Base-by-base conservation (phyloP, 2,888 invertebrate genomes). In the Shargacucullia verbasci region DNA sequence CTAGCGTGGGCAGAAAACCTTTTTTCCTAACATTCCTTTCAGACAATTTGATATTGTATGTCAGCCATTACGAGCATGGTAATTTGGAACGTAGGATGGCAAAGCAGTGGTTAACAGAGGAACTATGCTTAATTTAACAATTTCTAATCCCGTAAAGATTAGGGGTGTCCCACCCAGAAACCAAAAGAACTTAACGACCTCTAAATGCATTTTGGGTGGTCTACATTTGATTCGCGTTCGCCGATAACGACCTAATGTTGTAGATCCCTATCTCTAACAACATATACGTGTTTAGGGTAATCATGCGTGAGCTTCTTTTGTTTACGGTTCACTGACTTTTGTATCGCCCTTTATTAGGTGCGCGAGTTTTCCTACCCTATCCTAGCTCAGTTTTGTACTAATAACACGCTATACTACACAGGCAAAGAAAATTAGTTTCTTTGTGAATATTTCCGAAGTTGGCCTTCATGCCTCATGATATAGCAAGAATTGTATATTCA, bases 241-340 rank as follows among this genome's bases (percentile, higher is more conserved):
- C 20, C 47, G 43, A 49, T 14, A 50, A 70, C 59, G 64, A 57
- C 55, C 67, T 54, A 54, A 63, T 52, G 50, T 52, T 48, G 41
- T 46, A 33, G 47, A 31, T 13, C 63, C 62, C 63, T 33, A 52
- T 58, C n/a, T n/a, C n/a, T n/a, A n/a, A n/a, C n/a, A n/a, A n/a
- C n/a, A 65, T 59, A 59, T 46, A 53, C 53, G 45, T 46, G 49
- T 65, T 55, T 59, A 61, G 44, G 48, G 59, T 73, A 71, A 62
- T 69, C 75, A 71, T 49, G 75, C 66, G 75, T 71, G 49, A 64
- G 39, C 68, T 61, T 75, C 73, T 76, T 76, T 75, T 64, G 71
- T 69, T 75, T 57, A 52, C 75, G 25, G 73, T 40, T 71, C 75
- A 75, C 12, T 76, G 75, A 69, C 56, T 71, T 64, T 73, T 75